A percentile compares a stretch with the other conserved stretches of the same genome.
Evolutionary conservation across 2,113 vertebrate genomes (phyloP).

Genomic region (Hoplias malabaricus): DNA sequence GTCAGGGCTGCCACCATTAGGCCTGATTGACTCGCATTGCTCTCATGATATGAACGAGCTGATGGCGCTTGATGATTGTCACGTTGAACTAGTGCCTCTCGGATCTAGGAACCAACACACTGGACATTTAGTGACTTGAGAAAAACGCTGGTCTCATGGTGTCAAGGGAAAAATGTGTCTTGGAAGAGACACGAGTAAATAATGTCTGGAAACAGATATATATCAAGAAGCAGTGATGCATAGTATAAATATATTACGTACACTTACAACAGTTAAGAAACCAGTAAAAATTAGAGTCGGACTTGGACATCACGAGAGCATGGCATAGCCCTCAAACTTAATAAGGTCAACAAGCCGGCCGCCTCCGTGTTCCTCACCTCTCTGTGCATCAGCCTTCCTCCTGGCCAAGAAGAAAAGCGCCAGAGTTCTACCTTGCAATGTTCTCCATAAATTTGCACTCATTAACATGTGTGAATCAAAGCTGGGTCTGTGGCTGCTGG

Average conservation of each 20-base stretch:
- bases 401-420: neutral
- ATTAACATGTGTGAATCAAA: constrained; percentile 32
- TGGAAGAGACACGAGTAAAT: no score
- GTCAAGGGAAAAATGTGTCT: no score
- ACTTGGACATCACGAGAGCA: neutral
- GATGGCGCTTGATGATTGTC: constrained; percentile 7
- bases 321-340: neutral
- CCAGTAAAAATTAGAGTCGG: neutral
- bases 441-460: constrained; percentile 36
- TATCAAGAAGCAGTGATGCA: no score
- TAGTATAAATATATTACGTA: no score
- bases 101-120: neutral
- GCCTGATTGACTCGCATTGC: constrained; percentile 22
- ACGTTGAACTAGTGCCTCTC: constrained; percentile 13
- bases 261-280: constrained; percentile 29
- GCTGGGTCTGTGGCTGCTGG: neutral
- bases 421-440: constrained; percentile 3
- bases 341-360: constrained; percentile 24
- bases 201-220: no score
- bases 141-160: neutral
- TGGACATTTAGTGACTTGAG: neutral
- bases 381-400: neutral
- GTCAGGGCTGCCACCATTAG: constrained; percentile 30
- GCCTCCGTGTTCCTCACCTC: neutral
- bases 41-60: constrained; percentile 19